These are phyloP conservation scores for Vireo griseus DNA, from an alignment of 2,797 vertebrate species.

Conservation along the genomic window DNA sequence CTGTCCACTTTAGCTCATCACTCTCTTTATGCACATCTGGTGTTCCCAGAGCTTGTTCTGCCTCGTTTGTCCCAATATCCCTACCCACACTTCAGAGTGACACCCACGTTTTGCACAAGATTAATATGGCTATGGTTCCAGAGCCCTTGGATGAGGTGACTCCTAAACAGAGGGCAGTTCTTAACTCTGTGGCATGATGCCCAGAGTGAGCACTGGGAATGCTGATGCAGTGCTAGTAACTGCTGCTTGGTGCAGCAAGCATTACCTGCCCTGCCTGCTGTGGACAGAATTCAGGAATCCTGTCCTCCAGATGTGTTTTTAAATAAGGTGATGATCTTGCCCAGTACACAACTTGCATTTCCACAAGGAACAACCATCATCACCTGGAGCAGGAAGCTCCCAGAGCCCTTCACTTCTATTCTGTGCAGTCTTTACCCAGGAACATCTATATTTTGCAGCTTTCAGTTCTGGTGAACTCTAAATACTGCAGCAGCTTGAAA, in stretches of 20 bases:
- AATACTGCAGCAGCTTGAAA: neutral
- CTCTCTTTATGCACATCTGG: neutral
- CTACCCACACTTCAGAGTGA: neutral
- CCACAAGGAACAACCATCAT: neutral
- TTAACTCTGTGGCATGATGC: neutral
- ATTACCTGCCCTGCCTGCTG: neutral
- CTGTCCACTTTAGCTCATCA: neutral
- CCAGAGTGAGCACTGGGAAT: neutral
- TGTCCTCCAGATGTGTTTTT: neutral
- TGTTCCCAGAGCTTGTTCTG: neutral
- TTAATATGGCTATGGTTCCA: neutral
- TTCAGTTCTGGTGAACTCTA: neutral
- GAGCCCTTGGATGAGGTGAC: neutral
- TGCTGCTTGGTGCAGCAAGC: neutral
- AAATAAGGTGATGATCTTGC: neutral
- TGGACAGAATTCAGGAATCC: neutral
- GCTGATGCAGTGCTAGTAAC: neutral
- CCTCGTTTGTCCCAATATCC: neutral
- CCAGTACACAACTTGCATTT: neutral
- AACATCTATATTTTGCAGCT: neutral
- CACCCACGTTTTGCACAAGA: neutral
- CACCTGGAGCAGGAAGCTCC: accelerated
- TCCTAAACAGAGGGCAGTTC: neutral
- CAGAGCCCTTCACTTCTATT: neutral
- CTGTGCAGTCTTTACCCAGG: neutral